These are phyloP conservation scores for Malurus splendens DNA, from an alignment of 2,797 vertebrate species.

Conservation along the genomic window DNA sequence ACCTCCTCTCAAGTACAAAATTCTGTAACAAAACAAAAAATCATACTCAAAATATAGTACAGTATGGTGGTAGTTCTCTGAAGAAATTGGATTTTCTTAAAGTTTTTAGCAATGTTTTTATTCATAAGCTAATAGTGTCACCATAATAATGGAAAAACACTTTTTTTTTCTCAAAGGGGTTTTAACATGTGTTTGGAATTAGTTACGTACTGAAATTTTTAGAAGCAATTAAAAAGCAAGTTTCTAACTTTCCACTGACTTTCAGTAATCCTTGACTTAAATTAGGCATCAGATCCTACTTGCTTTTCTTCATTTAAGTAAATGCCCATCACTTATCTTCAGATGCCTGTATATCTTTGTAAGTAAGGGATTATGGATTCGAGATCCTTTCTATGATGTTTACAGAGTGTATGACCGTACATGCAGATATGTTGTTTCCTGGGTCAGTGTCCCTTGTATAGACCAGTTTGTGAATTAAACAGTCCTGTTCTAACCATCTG, in stretches of 20 bases:
- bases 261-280: not conserved
- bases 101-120: not conserved
- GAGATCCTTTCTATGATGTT: not conserved
- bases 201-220: not conserved
- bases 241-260: not conserved
- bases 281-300: not conserved
- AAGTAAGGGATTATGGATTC: not conserved
- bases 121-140: not conserved
- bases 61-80: not conserved
- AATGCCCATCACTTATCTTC: not conserved
- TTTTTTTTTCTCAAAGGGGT: not conserved
- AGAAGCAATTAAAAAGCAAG: not conserved
- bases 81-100: not conserved
- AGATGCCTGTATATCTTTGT: not conserved
- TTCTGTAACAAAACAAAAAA: not conserved
- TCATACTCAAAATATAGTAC: not conserved
- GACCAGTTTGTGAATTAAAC: not conserved
- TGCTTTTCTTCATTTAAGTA: not conserved
- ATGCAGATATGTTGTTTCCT: not conserved
- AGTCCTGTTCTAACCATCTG: not conserved
- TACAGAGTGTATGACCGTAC: not conserved
- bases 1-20: not conserved
- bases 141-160: not conserved
- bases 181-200: not conserved
- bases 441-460: not conserved